A percentile compares a stretch with the other conserved stretches of the same genome.
phyloP scores from a whole-genome alignment of 2,113 vertebrate genomes.

The Sebastes schlegelii region DNA sequence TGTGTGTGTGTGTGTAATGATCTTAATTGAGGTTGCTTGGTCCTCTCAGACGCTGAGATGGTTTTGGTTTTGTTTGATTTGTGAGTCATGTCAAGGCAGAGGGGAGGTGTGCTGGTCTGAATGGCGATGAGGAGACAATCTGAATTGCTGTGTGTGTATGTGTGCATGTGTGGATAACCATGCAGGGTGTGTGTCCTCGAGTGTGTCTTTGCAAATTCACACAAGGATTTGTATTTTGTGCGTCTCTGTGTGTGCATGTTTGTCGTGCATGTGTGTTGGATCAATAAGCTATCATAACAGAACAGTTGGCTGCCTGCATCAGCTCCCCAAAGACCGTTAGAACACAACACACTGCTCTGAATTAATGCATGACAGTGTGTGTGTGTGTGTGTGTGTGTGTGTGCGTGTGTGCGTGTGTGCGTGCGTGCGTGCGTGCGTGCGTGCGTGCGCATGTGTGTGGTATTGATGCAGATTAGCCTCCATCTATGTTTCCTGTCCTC shows the following conservation, averaged over 20 bases:
- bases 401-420: slow-evolving; percentile 10
- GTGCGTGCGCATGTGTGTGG: not conserved
- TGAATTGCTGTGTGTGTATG: not conserved
- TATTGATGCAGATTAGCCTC: slow-evolving; percentile 35
- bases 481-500: slow-evolving; percentile 24
- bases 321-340: slow-evolving; percentile 15
- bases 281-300: slow-evolving; percentile 58
- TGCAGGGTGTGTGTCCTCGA: not conserved
- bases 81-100: slow-evolving; percentile 29
- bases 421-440: not conserved
- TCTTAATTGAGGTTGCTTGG: slow-evolving; percentile 20
- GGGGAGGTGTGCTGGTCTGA: slow-evolving; percentile 34
- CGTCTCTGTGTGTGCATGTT: slow-evolving; percentile 12
- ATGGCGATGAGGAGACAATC: slow-evolving; percentile 37
- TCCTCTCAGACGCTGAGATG: slow-evolving; percentile 15
- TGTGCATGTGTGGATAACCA: not conserved
- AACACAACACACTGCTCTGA: slow-evolving; percentile 17
- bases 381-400: not conserved
- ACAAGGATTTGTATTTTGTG: not conserved
- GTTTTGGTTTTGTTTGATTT: slow-evolving; percentile 25
- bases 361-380: slow-evolving; percentile 1
- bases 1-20: not conserved
- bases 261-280: slow-evolving; percentile 27
- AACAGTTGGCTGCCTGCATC: slow-evolving; percentile 44
- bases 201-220: not conserved